Base-by-base conservation (phyloP, 2,797 vertebrate species). In the Eurystomus glaucurus region DNA sequence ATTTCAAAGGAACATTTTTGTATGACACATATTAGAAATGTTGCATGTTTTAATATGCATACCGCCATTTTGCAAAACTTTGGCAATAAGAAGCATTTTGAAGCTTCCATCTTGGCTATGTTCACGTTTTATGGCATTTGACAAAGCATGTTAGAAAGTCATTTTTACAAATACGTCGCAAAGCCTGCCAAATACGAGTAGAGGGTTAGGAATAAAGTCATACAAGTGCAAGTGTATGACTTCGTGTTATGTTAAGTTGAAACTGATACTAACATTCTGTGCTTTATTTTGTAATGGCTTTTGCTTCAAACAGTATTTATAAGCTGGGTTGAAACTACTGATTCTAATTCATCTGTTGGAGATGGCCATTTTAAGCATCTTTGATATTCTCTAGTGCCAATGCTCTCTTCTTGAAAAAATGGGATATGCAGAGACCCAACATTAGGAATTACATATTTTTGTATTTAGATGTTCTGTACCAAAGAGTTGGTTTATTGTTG, bases 71-170 rank as follows among this genome's bases (percentile, higher is more conserved):
- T 96, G 94, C 93, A 96, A 96, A 97, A 97, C 95, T 97, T 93
- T 93, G 93, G 97, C 93, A 97, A 97, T 96, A 97, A 97, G 95
- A 96, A 96, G 95, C 94, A 70, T 94, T 97, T 96, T 86, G 76
- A 95, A 90, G 91, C 95, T 97, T 97, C 93, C 90, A 74, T 92
- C 88, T 96, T 96, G 79, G 88, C 91, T 89, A 86, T 2, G 0
- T 95, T 96, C 76, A 74, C 83, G 69, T 76, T 92, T 86, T 90
- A 58, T 48, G 81, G 83, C 88, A 69, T 92, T 90, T 88, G 50
- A 93, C 57, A 86, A 93, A 94, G 96, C 96, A 97, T 95, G 96
- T 88, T 94, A 68, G 94, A 77, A 87, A 76, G 11, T 43, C 0
- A 28, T 88, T 95, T 95, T 95, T 95, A 78, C 8, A 11, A 88